phyloP scores from a whole-genome alignment of 2,888 invertebrate genomes.

The Scaptomyza caliginosa region DNA sequence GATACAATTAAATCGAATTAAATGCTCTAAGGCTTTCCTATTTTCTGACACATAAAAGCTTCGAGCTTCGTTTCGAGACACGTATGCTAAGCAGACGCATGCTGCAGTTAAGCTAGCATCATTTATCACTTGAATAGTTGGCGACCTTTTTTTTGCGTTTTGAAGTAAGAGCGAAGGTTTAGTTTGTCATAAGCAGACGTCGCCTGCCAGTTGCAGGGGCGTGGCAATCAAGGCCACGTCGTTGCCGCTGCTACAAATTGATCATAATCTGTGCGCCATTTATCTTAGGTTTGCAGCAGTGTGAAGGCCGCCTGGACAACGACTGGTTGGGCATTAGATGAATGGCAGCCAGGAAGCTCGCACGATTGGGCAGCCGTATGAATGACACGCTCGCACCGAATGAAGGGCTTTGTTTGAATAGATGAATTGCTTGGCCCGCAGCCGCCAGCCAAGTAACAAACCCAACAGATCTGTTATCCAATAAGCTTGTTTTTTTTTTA shows the following conservation, averaged over 20 bases:
- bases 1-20: slow-evolving; percentile 20
- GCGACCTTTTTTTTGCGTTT: slow-evolving; percentile 39
- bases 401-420: slow-evolving; percentile 76
- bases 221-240: slow-evolving; percentile 60
- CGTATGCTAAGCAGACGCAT: slow-evolving; percentile 29
- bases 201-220: slow-evolving; percentile 52
- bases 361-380: slow-evolving; percentile 71
- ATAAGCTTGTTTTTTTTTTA: not conserved
- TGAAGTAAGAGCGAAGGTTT: slow-evolving; percentile 8
- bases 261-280: slow-evolving; percentile 77
- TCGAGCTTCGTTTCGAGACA: not conserved
- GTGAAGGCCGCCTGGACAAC: slow-evolving; percentile 12
- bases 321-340: slow-evolving; percentile 64
- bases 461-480: slow-evolving; percentile 69
- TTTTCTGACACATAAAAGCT: no score
- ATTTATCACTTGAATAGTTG: slow-evolving; percentile 52
- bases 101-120: slow-evolving; percentile 43
- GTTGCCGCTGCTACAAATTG: slow-evolving; percentile 71
- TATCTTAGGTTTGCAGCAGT: slow-evolving; percentile 48
- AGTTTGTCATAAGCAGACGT: slow-evolving; percentile 76
- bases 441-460: slow-evolving; percentile 35
- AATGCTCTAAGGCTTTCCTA: slow-evolving; percentile 4
- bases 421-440: slow-evolving; percentile 76
- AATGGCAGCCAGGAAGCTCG: slow-evolving; percentile 67
- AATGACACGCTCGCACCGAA: slow-evolving; percentile 71